Base-by-base conservation (phyloP, 2,888 invertebrate species). In the Unio delphinus region DNA sequence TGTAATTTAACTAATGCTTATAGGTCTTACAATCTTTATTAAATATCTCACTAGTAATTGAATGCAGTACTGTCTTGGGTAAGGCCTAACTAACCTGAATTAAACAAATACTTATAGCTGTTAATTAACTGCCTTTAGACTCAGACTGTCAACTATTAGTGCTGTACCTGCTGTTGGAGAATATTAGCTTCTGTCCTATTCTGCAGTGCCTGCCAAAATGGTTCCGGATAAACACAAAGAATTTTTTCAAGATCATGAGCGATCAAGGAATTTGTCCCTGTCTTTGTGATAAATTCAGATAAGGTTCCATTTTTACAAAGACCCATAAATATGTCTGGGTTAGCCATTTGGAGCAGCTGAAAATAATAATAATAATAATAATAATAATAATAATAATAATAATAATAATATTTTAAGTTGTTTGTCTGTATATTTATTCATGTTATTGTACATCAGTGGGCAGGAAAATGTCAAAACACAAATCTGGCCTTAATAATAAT, bases 211-310 rank as follows among this genome's bases (percentile, higher is more conserved):
- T 64, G 63, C 7, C 56, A 45, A 17, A 78, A 62, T 15, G 65
- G 67, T 0, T 70, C 64, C 20, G 72, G 65, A 57, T 74, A 64
- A 61, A 75, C 68, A 64, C 82, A 82, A 62, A 82, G 67, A n/a
- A 80, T 60, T 1, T 72, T 73, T 28, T 67, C 67, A 28, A 82
- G 64, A 30, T 74, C 70, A 23, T 23, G 58, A 3, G 73, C 65
- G 15, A 76, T 34, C 4, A 45, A 45, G 23, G 68, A 61, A 7
- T 61, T 62, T 7, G 61, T 34, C 3, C 67, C 68, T 15, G 57
- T 55, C n/a, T 69, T 64, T 26, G 75, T 68, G 67, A 80, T 68
- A 67, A 72, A 80, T 3, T 59, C 63, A 2, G 75, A 69, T 45
- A 79, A 64, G 0, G 68, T 75, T 23, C 65, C 60, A 11, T 65